Conservation (phyloP, 2,888 invertebrate genomes). For the Flexamia atlantica region DNA sequence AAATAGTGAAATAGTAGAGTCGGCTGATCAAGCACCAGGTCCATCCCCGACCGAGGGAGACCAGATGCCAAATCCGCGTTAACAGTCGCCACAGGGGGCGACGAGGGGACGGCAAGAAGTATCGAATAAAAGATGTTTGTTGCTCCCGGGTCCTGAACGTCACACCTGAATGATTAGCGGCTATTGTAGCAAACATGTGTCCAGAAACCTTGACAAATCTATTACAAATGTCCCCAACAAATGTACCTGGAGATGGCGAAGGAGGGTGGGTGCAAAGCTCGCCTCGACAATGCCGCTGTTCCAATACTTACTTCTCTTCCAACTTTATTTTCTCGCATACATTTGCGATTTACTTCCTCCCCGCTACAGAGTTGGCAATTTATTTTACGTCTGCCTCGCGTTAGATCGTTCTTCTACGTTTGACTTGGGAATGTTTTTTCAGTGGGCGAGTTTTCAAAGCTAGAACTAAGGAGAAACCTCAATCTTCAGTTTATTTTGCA, state of each 20-base stretch:
- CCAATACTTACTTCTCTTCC: slow-evolving; percentile 18
- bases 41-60: not conserved
- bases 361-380: slow-evolving; percentile 20
- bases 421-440: slow-evolving; percentile 4
- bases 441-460: no score
- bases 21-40: not conserved
- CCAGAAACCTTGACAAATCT: slow-evolving; percentile 47
- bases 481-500: no score
- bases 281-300: slow-evolving; percentile 20
- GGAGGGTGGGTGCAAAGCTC: slow-evolving; percentile 14
- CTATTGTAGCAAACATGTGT: slow-evolving; percentile 51
- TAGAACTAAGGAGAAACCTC: no score
- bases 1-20: no score
- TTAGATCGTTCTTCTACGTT: not conserved
- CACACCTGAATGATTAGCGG: slow-evolving; percentile 53
- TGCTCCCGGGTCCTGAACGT: not conserved
- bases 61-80: slow-evolving; percentile 50
- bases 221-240: slow-evolving; percentile 48
- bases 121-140: slow-evolving; percentile 55
- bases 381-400: slow-evolving; percentile 28
- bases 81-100: slow-evolving; percentile 9
- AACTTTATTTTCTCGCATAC: slow-evolving; percentile 54
- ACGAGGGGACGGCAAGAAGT: not conserved
- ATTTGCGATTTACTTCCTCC: slow-evolving; percentile 47
- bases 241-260: slow-evolving; percentile 20